Evolutionary conservation across 1,140 invertebrate genomes (phyloP).

Genomic region (Caenorhabditis tropicalis): DNA sequence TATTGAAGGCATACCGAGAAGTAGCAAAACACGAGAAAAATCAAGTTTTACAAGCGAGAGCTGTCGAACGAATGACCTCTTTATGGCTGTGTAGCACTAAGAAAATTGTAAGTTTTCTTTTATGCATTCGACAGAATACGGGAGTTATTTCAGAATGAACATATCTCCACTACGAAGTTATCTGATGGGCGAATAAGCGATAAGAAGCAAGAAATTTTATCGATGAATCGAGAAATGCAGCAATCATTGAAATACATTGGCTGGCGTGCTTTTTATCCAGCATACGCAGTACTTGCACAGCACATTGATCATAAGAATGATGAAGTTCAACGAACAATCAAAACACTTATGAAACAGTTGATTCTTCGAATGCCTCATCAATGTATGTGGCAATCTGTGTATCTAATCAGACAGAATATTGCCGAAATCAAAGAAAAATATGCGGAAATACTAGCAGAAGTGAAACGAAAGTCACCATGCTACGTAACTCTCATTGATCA

Average conservation of each 20-base stretch:
- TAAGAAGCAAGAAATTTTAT: background rate
- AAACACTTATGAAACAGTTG: background rate
- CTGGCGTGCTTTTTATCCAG: conserved; percentile 11
- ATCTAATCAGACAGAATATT: background rate
- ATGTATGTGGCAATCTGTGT: conserved; percentile 29
- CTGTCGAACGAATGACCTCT: conserved; percentile 10
- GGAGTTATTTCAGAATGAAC: background rate
- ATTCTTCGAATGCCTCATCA: conserved; percentile 30
- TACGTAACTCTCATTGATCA: conserved; percentile 10
- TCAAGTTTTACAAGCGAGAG: conserved; percentile 2
- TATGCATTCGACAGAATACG: background rate
- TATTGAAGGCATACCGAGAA: background rate
- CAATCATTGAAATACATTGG: background rate
- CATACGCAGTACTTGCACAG: background rate
- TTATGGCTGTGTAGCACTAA: background rate
- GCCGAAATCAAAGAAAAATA: background rate
- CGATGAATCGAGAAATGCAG: background rate
- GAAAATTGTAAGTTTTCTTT: background rate
- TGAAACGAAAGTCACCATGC: background rate
- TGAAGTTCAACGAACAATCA: conserved; percentile 16
- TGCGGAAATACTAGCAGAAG: background rate
- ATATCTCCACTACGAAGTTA: background rate
- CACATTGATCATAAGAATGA: conserved; percentile 31
- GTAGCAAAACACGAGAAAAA: conserved; percentile 11
- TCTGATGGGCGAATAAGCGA: background rate